Base-by-base conservation (phyloP, 2,113 vertebrate genomes). In the Glaucomys volans region DNA sequence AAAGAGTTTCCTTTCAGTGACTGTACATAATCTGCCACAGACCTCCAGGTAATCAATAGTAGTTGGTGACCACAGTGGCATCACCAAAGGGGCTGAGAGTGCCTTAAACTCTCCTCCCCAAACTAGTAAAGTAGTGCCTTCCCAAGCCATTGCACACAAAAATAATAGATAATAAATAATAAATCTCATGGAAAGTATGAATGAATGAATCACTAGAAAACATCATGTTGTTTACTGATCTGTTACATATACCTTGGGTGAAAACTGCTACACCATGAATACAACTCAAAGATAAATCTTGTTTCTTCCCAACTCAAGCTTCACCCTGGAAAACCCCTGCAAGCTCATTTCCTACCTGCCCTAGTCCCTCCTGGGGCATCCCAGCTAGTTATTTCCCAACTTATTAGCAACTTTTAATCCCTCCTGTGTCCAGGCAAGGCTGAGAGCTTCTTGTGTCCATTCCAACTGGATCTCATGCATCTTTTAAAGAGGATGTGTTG, bases 271-370 rank as follows among this genome's bases (percentile, higher is more conserved):
- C 30, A 17, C 8, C 11, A 77, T 14, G 16, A n/a, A 92, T 10
- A n/a, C 8, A 28, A 17, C 24, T 94, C 92, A 37, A 26, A 82
- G 40, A 72, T 0, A 32, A 57, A 30, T 62, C 24, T 44, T 14
- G 0, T 22, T 66, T 16, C 14, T 83, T 79, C 32, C 20, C 42
- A 35, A 4, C 5, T 35, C 67, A 44, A 6, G 17, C 17, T 37
- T 47, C 17, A 66, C 75, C 4, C 3, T 20, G 5, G 8, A 54
- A 2, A 10, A 4, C 0, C 5, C 22, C 44, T 79, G 4, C 12
- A 11, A 40, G 37, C 18, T 24, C 5, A n/a, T 28, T 47, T 3
- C 22, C 2, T 37, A 71, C 44, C 32, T 12, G 50, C 44, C 32
- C 11, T 1, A 40, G 10, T 69, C 13, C 26, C n/a, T 26, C 40